Base-by-base conservation (phyloP, 2,113 vertebrate species). In the Hippolais icterina region DNA sequence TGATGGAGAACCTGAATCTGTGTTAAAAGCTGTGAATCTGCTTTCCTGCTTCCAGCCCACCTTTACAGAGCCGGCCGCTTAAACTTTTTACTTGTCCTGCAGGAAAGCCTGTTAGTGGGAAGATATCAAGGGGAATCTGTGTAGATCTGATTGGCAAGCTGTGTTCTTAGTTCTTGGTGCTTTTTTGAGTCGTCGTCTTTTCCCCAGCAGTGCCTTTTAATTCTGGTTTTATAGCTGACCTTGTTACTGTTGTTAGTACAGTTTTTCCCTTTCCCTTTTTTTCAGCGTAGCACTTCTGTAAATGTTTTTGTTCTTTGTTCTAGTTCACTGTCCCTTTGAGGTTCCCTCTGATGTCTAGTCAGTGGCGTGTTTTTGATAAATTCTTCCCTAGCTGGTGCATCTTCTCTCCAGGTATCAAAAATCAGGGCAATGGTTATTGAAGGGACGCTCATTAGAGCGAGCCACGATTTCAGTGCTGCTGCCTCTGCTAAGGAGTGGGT, bases 221-320 rank as follows among this genome's bases (percentile, higher is more conserved):
- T 88, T 96, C 96, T 79, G 86, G 49, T 97, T 97, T 97, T 95
- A 94, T 93, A 96, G 93, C 94, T 98, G 98, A 98, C 98, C 98
- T 97, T 97, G 97, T 97, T 97, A 85, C 94, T 98, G 96, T 97
- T 96, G 97, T 97, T 93, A 97, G 97, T 96, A 90, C 91, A 89
- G 91, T 88, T 90, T 92, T 92, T 95, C 94, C 75, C 61, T 94
- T 95, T 91, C 92, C 96, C 78, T 86, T 93, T 97, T 91, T 95
- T 97, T 84, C 71, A 52, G 93, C n/a, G 21, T 79, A 94, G 96
- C 97, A 96, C 98, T 97, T 98, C 98, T 97, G 97, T 96, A 97
- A 98, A 97, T 96, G 98, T 98, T 98, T 98, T 97, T 96, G 96
- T 96, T 97, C 98, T 98, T 98, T 96, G 97, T 97, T 98, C 97